These are phyloP conservation scores for Plodia interpunctella DNA, from an alignment of 1,140 invertebrate species.

Conservation along the genomic window DNA sequence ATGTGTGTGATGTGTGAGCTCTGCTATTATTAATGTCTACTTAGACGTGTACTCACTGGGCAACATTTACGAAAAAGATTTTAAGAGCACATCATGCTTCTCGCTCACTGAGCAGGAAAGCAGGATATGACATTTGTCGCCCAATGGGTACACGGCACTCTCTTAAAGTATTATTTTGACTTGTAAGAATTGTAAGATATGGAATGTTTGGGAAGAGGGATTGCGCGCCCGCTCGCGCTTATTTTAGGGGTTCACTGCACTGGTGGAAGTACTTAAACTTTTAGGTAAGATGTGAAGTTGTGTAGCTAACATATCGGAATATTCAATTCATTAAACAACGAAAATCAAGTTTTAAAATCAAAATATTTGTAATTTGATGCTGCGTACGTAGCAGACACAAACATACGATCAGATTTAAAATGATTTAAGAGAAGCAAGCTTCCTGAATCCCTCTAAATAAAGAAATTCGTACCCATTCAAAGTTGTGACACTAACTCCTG, in stretches of 20 bases:
- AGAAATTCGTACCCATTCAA: too few species aligned
- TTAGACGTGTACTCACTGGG: neutral
- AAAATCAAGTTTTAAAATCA: too few species aligned
- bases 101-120: too few species aligned
- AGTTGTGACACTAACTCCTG: too few species aligned
- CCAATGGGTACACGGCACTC: neutral
- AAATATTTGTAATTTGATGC: too few species aligned
- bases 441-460: too few species aligned
- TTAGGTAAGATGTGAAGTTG: neutral
- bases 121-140: neutral
- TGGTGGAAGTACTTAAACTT: neutral
- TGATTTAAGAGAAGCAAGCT: too few species aligned
- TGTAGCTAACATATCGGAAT: too few species aligned
- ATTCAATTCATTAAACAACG: too few species aligned
- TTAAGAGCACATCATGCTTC: neutral
- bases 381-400: too few species aligned
- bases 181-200: constrained; percentile 7
- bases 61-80: neutral
- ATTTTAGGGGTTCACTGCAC: neutral
- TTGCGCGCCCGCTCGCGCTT: neutral
- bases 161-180: constrained; percentile 2
- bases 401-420: too few species aligned
- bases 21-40: constrained; percentile 8
- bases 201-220: neutral
- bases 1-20: constrained; percentile 19